Base-by-base conservation (phyloP, 2,797 vertebrate genomes). In the Sebastes itinus region DNA sequence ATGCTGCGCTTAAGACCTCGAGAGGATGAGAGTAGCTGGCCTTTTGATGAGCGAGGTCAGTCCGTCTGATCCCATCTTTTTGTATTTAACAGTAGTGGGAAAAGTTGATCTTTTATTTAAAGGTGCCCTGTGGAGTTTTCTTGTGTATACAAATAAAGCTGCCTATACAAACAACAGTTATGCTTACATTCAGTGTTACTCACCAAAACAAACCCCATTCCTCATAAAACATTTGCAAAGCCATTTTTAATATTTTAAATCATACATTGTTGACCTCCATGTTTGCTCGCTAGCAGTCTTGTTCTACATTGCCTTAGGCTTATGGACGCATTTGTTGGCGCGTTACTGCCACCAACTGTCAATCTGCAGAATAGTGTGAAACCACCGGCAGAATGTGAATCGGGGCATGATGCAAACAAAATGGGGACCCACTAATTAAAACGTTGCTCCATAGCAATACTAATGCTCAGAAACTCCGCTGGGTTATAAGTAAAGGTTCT, bases 1-100 rank as follows among this genome's bases (percentile, higher is more conserved):
- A 89, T 86, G 66, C 8, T 68, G 54, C 25, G 70, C 75, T 92
- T 88, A 87, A 88, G 23, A 66, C 63, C 62, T 69, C 67, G 18
- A 83, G 79, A 82, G 77, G 86, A 87, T 87, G 49, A 87, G 67
- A 77, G 27, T 70, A 35, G 67, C 59, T 69, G 66, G 33, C 65
- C 77, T 72, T 79, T 76, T 58, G 64, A 78, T 79, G 52, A 78
- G 64, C 25, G 1, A 60, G 62, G 76, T 82, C 78, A 73, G 68
- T 27, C 72, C 35, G 74, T 82, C 75, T 88, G 84, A 82, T 75
- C 78, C 46, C 5, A 1, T 82, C 82, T 69, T 87, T 77, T 68
- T 55, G 11, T 66, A 52, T 83, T 86, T 28, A 65, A 56, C 64
- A 30, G 59, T 7, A 25, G 42, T 46, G 20, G 16, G 22, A 35